These are phyloP conservation scores for Cenopis cana DNA, from an alignment of 2,888 invertebrate genomes.

Conservation along the genomic window DNA sequence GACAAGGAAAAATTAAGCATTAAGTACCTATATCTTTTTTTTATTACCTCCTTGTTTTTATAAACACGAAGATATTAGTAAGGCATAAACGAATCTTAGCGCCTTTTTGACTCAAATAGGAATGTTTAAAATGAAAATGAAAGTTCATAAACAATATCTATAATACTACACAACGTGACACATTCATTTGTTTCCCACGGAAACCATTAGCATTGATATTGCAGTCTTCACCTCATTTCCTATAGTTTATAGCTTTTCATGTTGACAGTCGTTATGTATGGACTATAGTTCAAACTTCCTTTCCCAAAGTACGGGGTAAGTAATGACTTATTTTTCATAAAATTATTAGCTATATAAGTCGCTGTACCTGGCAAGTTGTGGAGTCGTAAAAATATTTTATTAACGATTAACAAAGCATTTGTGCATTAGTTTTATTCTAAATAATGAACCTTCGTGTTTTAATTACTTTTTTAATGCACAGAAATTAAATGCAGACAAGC, in stretches of 20 bases:
- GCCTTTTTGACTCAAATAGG: too few species aligned
- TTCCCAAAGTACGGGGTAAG: neutral
- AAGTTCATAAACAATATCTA: conserved; percentile 9
- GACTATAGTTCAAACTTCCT: conserved; percentile 1
- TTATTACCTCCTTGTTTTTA: too few species aligned
- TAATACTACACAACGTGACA: conserved; percentile 15
- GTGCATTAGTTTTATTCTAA: neutral
- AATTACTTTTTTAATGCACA: neutral
- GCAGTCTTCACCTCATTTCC: conserved; percentile 24
- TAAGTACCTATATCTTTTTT: too few species aligned
- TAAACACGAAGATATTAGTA: too few species aligned
- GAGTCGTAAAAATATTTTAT: neutral
- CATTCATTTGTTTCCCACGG: conserved; percentile 32
- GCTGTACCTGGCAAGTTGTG: neutral
- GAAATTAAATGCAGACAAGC: neutral
- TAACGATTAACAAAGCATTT: neutral
- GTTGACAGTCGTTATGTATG: conserved; percentile 1
- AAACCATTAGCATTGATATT: conserved; percentile 20
- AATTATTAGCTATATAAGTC: neutral
- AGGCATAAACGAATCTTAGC: too few species aligned
- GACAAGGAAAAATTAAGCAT: too few species aligned
- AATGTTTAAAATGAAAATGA: conserved; percentile 7
- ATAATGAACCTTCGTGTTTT: neutral
- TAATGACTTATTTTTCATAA: neutral
- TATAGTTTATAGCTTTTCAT: conserved; percentile 10